Base-by-base conservation (phyloP, 2,888 invertebrate species). In the Polyommatus icarus region DNA sequence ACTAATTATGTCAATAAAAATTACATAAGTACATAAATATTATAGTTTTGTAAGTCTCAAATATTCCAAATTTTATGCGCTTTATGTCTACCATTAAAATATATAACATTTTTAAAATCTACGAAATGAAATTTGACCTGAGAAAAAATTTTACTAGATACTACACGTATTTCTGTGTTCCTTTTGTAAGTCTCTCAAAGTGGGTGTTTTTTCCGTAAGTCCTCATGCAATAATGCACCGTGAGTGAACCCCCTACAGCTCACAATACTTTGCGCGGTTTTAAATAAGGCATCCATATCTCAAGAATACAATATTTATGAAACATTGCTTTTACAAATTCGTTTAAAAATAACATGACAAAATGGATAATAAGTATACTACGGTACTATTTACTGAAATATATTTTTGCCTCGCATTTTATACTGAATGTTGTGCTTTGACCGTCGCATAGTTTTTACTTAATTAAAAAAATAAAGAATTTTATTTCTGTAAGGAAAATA, bases 291-390 rank as follows among this genome's bases (percentile, higher is more conserved):
- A 73, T 76, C 77, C 50, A 75, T 78, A 79, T 79, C 79, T 80
- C 79, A 78, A 36, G 50, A 76, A 77, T 79, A 78, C 77, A 80
- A 79, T 79, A 80, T 79, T 81, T 80, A 80, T 78, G 80, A 79
- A 79, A 79, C 46, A 73, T 73, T 73, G 40, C 73, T 20, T 20
- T 20, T 20, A 73, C 46, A 46, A 73, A 73, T 73, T 73, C 67
- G 29, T 32, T 67, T 67, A 67, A 67, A 67, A 67, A 67, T 67
- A 67, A 67, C 67, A 67, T 18, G 29, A 67, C 61, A 61, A 24
- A 61, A 29, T 67, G 29, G 18, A 67, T 67, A 67, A 67, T 67
- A 67, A 67, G 67, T 67, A 15, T 29, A 12, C 24, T 24, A 67
- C 20, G 20, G 8, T 20, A 59, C 59, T 61, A 20, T 59, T 59